phyloP scores from a whole-genome alignment of 2,113 vertebrate genomes.

The Leptobrachium ailaonicum region DNA sequence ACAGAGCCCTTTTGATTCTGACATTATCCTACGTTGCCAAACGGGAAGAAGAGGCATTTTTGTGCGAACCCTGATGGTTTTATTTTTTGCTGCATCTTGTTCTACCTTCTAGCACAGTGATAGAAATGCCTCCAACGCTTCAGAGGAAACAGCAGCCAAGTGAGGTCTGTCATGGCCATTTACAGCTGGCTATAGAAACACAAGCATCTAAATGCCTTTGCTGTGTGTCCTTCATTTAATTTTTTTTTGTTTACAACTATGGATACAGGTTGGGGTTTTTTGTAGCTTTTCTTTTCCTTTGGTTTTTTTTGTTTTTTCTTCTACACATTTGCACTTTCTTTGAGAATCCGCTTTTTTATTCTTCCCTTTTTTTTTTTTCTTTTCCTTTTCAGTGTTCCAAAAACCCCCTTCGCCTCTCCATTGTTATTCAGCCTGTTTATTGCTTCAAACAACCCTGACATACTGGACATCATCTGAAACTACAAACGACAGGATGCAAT shows the following conservation, averaged over 20 bases:
- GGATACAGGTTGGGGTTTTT: slow-evolving; percentile 31
- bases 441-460: slow-evolving; percentile 87
- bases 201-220: slow-evolving; percentile 54
- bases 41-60: neutral
- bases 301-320: neutral
- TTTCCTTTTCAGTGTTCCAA: slow-evolving; percentile 46
- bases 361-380: slow-evolving; percentile 66
- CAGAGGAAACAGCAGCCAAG: slow-evolving; percentile 39
- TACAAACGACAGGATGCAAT: slow-evolving; percentile 97
- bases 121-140: slow-evolving; percentile 43
- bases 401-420: slow-evolving; percentile 74
- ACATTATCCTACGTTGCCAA: neutral
- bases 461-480: slow-evolving; percentile 96
- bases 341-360: slow-evolving; percentile 65
- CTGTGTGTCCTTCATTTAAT: slow-evolving; percentile 38
- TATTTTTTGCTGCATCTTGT: slow-evolving; percentile 35
- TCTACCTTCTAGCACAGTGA: slow-evolving; percentile 34
- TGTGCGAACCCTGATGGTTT: slow-evolving; percentile 3
- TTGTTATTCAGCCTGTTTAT: slow-evolving; percentile 91
- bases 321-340: slow-evolving; percentile 63
- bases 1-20: neutral
- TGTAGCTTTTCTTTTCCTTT: slow-evolving; percentile 27
- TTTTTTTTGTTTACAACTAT: slow-evolving; percentile 51
- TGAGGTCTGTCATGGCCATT: slow-evolving; percentile 55
- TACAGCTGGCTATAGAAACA: slow-evolving; percentile 53